Conservation (phyloP, 2,888 invertebrate species). For the Minunthozetes semirufus region DNA sequence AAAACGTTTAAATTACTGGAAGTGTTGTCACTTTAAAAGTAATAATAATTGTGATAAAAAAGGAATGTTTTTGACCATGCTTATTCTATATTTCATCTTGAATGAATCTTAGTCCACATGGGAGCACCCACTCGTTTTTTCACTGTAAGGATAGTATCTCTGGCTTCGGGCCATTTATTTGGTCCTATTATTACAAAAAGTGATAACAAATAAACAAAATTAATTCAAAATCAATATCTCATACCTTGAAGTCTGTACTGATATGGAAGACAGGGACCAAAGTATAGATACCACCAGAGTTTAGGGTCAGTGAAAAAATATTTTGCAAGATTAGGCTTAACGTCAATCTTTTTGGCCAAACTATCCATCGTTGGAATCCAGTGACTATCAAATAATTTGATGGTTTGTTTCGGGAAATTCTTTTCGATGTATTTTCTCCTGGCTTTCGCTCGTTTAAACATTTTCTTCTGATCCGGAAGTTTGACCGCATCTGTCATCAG, state of each 20-base stretch:
- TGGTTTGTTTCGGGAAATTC: neutral
- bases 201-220: no score
- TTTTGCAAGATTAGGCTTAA: slow-evolving; percentile 48
- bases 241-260: slow-evolving; percentile 46
- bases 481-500: slow-evolving; percentile 45
- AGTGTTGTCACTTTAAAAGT: no score
- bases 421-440: no score
- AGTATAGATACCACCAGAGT: slow-evolving; percentile 45
- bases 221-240: neutral
- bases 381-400: slow-evolving; percentile 40
- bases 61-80: no score
- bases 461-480: slow-evolving; percentile 47
- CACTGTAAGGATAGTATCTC: no score
- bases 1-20: no score
- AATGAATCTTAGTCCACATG: no score
- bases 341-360: slow-evolving; percentile 48
- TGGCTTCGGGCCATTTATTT: no score
- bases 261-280: slow-evolving; percentile 48
- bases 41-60: no score
- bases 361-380: slow-evolving; percentile 50
- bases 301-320: slow-evolving; percentile 44
- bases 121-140: no score
- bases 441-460: slow-evolving; percentile 44
- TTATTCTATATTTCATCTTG: no score
- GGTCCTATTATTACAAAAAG: no score